phyloP scores from a whole-genome alignment of 1,140 invertebrate species.

The Eriocheir sinensis region DNA sequence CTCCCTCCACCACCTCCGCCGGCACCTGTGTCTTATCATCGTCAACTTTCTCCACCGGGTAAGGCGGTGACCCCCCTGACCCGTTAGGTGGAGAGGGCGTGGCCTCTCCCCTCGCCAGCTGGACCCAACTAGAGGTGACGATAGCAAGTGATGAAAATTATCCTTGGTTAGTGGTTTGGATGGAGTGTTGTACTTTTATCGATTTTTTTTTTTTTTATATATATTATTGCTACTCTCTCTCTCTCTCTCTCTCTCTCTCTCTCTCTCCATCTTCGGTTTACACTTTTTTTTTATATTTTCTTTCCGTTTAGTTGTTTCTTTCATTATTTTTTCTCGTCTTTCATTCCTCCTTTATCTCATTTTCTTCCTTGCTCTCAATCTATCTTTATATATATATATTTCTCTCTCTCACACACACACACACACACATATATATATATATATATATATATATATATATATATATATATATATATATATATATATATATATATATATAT shows the following conservation, averaged over 20 bases:
- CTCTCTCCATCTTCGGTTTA: background rate
- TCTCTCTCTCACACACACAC: background rate
- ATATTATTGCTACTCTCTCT: background rate
- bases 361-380: background rate
- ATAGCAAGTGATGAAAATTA: background rate
- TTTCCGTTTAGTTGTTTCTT: background rate
- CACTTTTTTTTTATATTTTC: no score
- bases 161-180: background rate
- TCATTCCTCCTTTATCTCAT: background rate
- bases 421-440: conserved; percentile 38
- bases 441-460: conserved; percentile 31
- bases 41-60: conserved; percentile 20
- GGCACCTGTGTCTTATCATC: background rate
- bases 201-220: background rate
- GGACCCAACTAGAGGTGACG: background rate
- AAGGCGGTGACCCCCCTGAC: background rate
- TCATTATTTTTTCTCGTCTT: background rate
- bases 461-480: conserved; percentile 28
- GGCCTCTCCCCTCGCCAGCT: background rate
- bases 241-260: no score
- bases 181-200: background rate
- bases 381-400: background rate
- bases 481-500: conserved; percentile 42
- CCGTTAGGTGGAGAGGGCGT: conserved; percentile 18
- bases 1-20: background rate